Evolutionary conservation across 1,140 invertebrate species (phyloP).

Genomic region (Lanistes nyassanus): DNA sequence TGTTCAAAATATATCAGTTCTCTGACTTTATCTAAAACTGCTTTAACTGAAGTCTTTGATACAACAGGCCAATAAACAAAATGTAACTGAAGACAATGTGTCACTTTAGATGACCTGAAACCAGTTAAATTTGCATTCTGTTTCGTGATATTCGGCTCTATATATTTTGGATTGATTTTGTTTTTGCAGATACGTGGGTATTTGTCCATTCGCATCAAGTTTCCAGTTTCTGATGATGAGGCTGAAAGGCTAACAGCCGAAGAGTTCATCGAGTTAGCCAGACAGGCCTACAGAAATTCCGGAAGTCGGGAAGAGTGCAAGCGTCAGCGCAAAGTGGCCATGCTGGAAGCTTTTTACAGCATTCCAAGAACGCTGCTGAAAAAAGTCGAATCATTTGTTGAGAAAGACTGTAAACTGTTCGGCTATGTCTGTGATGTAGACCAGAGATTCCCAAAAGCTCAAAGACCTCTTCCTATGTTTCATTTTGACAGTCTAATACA

Average conservation of each 20-base stretch:
- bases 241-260: not conserved
- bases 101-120: no score
- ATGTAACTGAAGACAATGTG: no score
- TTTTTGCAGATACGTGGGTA: conserved; percentile 11
- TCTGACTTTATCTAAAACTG: no score
- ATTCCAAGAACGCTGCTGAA: conserved; percentile 3
- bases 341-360: conserved; percentile 16
- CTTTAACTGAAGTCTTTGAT: no score
- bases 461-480: not conserved
- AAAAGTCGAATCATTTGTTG: not conserved
- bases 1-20: no score
- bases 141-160: no score
- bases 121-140: no score
- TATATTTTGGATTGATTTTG: no score
- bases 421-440: conserved; percentile 19
- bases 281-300: not conserved
- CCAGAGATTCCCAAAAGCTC: not conserved
- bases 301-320: conserved; percentile 12
- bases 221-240: conserved; percentile 4
- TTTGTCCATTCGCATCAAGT: not conserved
- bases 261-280: not conserved
- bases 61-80: no score
- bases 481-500: conserved; percentile 6
- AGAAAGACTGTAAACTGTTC: conserved; percentile 5
- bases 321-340: conserved; percentile 16